These are phyloP conservation scores for Alcis repandata DNA, from an alignment of 2,888 invertebrate species.

Conservation along the genomic window DNA sequence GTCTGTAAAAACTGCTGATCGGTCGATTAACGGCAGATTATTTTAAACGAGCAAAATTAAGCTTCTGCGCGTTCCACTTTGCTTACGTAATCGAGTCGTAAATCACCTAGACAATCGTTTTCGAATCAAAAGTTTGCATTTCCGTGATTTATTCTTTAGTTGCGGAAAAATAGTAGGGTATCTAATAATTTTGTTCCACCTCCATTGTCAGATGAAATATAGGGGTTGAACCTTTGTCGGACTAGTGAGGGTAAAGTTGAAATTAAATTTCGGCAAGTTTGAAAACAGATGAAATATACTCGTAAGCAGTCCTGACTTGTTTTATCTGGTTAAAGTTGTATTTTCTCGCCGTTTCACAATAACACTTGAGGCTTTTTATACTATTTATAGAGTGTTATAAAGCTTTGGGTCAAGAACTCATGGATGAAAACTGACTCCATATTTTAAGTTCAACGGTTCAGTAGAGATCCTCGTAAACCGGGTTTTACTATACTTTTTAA, in stretches of 20 bases:
- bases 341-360: not conserved
- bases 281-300: constrained; percentile 29
- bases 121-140: constrained; percentile 48
- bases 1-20: constrained; percentile 9
- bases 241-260: constrained; percentile 43
- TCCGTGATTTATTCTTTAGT: constrained; percentile 48
- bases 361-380: too few species aligned
- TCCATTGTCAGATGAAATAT: constrained; percentile 46
- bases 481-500: too few species aligned
- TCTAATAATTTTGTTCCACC: constrained; percentile 45
- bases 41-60: constrained; percentile 7
- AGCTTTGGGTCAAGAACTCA: too few species aligned
- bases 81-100: constrained; percentile 42
- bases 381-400: too few species aligned
- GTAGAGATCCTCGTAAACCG: too few species aligned
- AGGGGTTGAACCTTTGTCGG: constrained; percentile 44
- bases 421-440: too few species aligned
- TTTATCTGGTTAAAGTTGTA: not conserved
- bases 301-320: not conserved
- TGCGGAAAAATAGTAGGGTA: constrained; percentile 43
- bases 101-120: constrained; percentile 46
- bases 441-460: too few species aligned
- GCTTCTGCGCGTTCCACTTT: constrained; percentile 9
- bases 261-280: constrained; percentile 44
- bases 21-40: constrained; percentile 13